phyloP scores from a whole-genome alignment of 2,888 invertebrate species.

The Andrena dorsata region DNA sequence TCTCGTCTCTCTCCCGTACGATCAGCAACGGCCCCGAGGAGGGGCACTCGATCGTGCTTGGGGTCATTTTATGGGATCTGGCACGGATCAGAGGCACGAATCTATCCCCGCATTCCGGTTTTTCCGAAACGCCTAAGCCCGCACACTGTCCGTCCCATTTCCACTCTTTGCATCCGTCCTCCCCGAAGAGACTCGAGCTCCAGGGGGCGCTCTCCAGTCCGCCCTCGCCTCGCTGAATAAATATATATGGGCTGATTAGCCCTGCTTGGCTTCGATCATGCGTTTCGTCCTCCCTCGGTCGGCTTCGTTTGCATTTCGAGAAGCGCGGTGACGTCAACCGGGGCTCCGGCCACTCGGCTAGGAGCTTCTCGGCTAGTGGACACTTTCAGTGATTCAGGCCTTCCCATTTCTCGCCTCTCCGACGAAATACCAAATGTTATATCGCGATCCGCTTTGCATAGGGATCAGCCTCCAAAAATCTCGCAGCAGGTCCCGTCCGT shows the following conservation, averaged over 20 bases:
- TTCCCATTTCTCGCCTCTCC: too few species aligned
- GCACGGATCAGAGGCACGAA: conserved; percentile 79
- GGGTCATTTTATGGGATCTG: conserved; percentile 83
- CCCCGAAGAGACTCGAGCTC: conserved; percentile 13
- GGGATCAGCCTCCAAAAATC: not conserved
- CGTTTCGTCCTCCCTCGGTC: conserved; percentile 51
- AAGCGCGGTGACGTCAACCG: conserved; percentile 60
- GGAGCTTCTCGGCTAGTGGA: too few species aligned
- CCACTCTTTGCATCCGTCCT: conserved; percentile 53
- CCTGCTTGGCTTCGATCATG: conserved; percentile 77
- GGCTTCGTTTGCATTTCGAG: conserved; percentile 64
- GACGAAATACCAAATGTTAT: too few species aligned
- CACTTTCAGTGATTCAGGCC: too few species aligned
- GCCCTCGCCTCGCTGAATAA: conserved; percentile 77
- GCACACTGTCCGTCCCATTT: conserved; percentile 49
- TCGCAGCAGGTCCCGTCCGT: too few species aligned
- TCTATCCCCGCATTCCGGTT: conserved; percentile 73
- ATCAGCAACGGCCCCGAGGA: conserved; percentile 59
- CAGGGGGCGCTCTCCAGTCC: conserved; percentile 73
- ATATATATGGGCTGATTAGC: conserved; percentile 83
- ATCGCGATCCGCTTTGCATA: not conserved
- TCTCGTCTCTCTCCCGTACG: conserved; percentile 47
- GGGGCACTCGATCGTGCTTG: conserved; percentile 68
- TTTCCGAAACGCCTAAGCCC: conserved; percentile 76
- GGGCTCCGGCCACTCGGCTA: not conserved